Evolutionary conservation across 2,797 vertebrate species (phyloP), one percentile per base, ranked within the genome.

Genomic region (Salmo trutta): DNA sequence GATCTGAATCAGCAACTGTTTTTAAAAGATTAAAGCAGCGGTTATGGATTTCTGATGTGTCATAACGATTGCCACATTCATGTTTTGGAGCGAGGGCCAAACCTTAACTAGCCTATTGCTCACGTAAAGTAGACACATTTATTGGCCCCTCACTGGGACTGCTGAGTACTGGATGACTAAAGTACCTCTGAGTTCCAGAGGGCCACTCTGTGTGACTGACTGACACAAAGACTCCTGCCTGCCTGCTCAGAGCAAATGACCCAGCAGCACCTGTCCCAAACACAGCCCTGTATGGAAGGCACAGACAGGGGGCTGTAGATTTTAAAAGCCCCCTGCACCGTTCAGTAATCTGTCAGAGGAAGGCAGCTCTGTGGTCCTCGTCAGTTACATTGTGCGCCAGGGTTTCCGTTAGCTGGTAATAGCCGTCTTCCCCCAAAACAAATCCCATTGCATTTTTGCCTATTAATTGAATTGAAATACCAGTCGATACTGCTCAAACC

Each of bases 61-160:
- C 79, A 82, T 85, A 80, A 77, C 83, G 88, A 82, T 78, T 56
- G 5, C 53, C 41, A 47, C 2, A 47, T 47, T 10, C 41, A 47
- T 47, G 41, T 47, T 47, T 88, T 27, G 21, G 21, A 27, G 41
- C 31, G 19, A 71, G 1, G 19, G 90, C 77, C 67, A 80, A 81
- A 82, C 83, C 81, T 52, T 59, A 82, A 81, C 65, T 77, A 79
- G 78, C 81, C 84, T 88, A 85, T 88, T 71, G 76, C 75, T 89
- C 81, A 83, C 82, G 76, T 83, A 88, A 86, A 88, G 79, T 68
- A 77, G 75, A 54, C 19, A 84, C 87, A 78, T 84, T 87, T 88
- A 79, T 74, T 77, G 76, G 83, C 76, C 83, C 77, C 89, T 87
- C 75, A 85, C 87, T 86, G 89, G 74, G 86, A n/a, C 77, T 88